Base-by-base conservation (phyloP, 2,113 vertebrate species). In the Lepus americanus region DNA sequence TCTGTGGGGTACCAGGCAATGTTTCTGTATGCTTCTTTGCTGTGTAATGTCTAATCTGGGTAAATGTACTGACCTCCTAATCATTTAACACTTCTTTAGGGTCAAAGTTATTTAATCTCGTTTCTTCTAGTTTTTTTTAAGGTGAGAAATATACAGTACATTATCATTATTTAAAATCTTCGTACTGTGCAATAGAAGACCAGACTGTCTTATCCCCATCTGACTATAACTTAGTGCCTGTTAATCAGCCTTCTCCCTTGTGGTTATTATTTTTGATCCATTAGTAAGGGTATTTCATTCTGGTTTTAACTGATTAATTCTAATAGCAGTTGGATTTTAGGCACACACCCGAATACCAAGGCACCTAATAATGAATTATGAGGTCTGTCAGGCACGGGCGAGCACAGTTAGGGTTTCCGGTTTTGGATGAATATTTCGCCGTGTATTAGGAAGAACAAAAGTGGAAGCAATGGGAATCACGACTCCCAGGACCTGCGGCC, bases 291-390 rank as follows among this genome's bases (percentile, higher is more conserved):
- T 55, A 90, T 94, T 23, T 36, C 63, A 87, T 36, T 19, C 11
- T 73, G 7, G 33, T 66, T 92, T 86, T 93, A 1, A 10, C 66
- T 36, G 23, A 31, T 87, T 61, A 27, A 59, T 89, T 87, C 36
- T 95, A 91, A 86, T 78, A 61, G 55, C 63, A 72, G 23, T 89
- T 83, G 51, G 88, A n/a, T 88, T 94, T 94, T 90, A 94, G 78
- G 63, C 31, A 88, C 80, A 82, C 23, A 36, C 16, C 12, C 0
- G 19, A 90, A 20, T 90, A 39, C 61, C n/a, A 74, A 72, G 55
- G 16, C 51, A 61, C 73, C 49, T 55, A 64, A n/a, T 49, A 66
- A 82, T 76, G 20, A 66, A 82, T 76, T 23, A 59, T 7, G 36
- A 72, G 92, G 27, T 33, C 49, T 78, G 14, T n/a, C 6, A 0